Base-by-base conservation (phyloP, 1,140 invertebrate genomes). In the Manduca sexta region DNA sequence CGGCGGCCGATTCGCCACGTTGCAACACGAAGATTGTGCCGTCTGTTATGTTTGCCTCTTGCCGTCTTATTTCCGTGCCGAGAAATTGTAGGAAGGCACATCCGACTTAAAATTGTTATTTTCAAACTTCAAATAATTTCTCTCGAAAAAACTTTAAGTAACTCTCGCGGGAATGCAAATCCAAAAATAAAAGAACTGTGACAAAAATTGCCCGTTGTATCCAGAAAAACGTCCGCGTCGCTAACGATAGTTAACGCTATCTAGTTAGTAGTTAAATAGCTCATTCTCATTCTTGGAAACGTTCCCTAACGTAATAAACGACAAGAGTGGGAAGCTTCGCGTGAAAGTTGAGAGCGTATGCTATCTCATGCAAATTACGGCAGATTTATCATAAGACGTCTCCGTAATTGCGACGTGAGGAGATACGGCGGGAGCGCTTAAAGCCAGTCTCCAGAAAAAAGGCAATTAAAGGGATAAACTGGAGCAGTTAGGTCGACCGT, bases 311-410 rank as follows among this genome's bases (percentile, higher is more conserved):
- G 81, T 85, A 82, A 82, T 85, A 83, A 83, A 82, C 74, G 77
- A 74, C 81, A 80, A 76, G 74, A 80, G 73, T 74, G 75, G 70
- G 69, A 74, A 82, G 78, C 70, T 79, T 66, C 72, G 69, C 77
- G 72, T 73, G 72, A 84, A 83, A 85, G 75, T 83, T 83, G 76
- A 75, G 69, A 80, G 79, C 81, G 79, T 85, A 85, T 85, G 81
- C 79, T 82, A 82, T 85, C 78, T 84, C 79, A 85, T 85, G 81
- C 79, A 85, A 85, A 85, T 85, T 85, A 81, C 79, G 68, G 71
- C 63, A 85, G 81, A 85, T 85, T 85, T 85, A 85, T 85, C 81
- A 85, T 85, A 82, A 83, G 74, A 83, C 77, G 78, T 81, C 79
- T 81, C 77, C 64, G 73, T 81, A 84, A 85, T 83, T 85, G 76